phyloP scores from a whole-genome alignment of 2,797 vertebrate species.

The Nannoperca australis region DNA sequence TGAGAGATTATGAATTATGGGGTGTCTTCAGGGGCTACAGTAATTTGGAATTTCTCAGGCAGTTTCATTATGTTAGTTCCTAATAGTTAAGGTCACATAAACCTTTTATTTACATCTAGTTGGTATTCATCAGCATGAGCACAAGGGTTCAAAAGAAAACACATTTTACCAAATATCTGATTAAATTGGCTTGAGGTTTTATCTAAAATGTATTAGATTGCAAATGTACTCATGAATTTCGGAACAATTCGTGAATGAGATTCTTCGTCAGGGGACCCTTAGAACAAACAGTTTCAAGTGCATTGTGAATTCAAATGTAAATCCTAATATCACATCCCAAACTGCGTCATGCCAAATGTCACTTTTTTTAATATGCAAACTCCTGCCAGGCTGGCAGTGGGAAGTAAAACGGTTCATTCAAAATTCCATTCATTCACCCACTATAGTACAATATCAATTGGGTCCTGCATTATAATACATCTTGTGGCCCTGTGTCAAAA shows the following conservation, averaged over 20 bases:
- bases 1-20: slow-evolving; percentile 4
- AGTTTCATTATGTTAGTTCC: slow-evolving; percentile 7
- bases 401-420: too few relatives aligned
- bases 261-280: background rate
- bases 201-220: slow-evolving; percentile 37
- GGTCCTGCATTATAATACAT: background rate
- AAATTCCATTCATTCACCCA: background rate
- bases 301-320: background rate
- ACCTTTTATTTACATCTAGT: slow-evolving; percentile 26
- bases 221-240: slow-evolving; percentile 34
- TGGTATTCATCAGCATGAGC: slow-evolving; percentile 34
- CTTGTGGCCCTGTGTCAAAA: background rate
- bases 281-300: background rate
- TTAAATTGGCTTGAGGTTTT: slow-evolving; percentile 50
- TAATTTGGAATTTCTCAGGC: slow-evolving; percentile 6
- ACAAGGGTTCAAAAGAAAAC: slow-evolving; percentile 37
- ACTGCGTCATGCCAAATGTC: too few relatives aligned
- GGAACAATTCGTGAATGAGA: slow-evolving; percentile 15
- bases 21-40: slow-evolving; percentile 7
- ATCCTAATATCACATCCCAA: too few relatives aligned
- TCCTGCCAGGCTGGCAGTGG: background rate
- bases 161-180: slow-evolving; percentile 45
- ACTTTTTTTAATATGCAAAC: background rate
- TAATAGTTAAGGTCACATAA: slow-evolving; percentile 26
- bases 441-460: background rate